These are phyloP conservation scores for Falco peregrinus DNA, from an alignment of 2,797 vertebrate species.

Conservation along the genomic window DNA sequence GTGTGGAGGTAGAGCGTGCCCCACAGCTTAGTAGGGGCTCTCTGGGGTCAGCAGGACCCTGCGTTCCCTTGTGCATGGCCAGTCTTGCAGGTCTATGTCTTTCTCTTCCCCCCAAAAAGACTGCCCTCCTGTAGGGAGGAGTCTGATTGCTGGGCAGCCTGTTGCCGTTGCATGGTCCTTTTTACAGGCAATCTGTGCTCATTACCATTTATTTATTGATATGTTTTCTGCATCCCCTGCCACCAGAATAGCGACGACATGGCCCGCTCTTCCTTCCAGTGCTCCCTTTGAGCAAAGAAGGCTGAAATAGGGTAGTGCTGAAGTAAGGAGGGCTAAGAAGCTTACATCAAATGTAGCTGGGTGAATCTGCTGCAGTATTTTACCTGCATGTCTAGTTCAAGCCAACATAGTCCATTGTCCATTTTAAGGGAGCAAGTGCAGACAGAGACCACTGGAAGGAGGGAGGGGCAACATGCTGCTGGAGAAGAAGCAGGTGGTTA, in stretches of 20 bases:
- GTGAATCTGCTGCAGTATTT: background rate
- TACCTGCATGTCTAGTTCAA: background rate
- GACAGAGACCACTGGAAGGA: background rate
- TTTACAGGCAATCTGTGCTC: background rate
- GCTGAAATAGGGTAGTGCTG: background rate
- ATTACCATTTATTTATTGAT: rapidly evolving
- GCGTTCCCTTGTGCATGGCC: background rate
- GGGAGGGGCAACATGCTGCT: rapidly evolving
- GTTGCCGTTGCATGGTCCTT: background rate
- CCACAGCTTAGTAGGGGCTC: background rate
- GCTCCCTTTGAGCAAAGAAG: background rate
- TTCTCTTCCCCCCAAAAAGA: background rate
- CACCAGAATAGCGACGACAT: background rate
- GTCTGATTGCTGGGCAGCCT: background rate
- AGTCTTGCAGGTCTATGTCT: background rate
- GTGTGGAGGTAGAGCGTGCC: rapidly evolving
- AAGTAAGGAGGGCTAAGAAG: background rate
- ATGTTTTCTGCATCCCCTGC: background rate
- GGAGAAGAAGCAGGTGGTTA: background rate
- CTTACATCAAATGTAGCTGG: background rate
- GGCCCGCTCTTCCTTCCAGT: background rate
- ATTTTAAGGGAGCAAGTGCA: background rate
- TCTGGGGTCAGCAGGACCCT: background rate
- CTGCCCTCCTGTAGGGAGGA: background rate
- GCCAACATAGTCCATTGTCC: background rate